Percentiles rank a stretch among this genome's conserved stretches.
Conservation (phyloP, 2,797 vertebrate species). For the Leptatherina wallacei region DNA sequence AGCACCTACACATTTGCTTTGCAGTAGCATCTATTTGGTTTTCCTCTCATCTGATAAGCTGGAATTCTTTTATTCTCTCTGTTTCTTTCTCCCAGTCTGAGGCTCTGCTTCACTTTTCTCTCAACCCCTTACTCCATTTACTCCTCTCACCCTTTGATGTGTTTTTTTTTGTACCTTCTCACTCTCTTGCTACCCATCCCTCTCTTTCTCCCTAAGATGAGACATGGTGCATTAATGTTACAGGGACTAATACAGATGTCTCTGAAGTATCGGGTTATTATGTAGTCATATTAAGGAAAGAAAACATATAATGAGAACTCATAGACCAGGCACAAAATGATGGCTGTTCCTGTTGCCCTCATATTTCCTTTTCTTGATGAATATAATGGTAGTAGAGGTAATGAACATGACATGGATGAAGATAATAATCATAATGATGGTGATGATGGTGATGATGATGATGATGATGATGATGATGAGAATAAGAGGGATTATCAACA, state of each 20-base stretch:
- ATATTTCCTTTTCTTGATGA: slow-evolving; percentile 74
- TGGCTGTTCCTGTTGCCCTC: slow-evolving; percentile 63
- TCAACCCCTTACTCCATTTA: slow-evolving; percentile 71
- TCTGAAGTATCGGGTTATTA: slow-evolving; percentile 81
- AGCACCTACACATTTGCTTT: slow-evolving; percentile 5
- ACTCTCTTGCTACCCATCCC: slow-evolving; percentile 43
- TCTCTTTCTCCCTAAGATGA: slow-evolving; percentile 65
- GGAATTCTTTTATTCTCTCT: slow-evolving; percentile 69
- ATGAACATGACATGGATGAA: slow-evolving; percentile 76
- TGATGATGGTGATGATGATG: slow-evolving; percentile 44
- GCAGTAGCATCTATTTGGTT: slow-evolving; percentile 50
- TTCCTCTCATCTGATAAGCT: slow-evolving; percentile 69
- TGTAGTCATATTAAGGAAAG: slow-evolving; percentile 78
- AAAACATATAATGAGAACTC: slow-evolving; percentile 79
- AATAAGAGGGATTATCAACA: slow-evolving; percentile 72
- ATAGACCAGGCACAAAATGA: slow-evolving; percentile 65
- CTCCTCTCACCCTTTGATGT: slow-evolving; percentile 79
- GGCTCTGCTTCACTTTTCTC: slow-evolving; percentile 57
- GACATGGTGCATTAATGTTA: slow-evolving; percentile 79
- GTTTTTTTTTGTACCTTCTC: slow-evolving; percentile 61
- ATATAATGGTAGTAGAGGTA: slow-evolving; percentile 73
- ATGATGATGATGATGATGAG: slow-evolving; percentile 58
- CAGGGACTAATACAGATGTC: slow-evolving; percentile 73
- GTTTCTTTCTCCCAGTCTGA: slow-evolving; percentile 54
- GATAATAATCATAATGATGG: slow-evolving; percentile 75